These are phyloP conservation scores for Chorisops tibialis DNA, from an alignment of 2,888 invertebrate genomes.

Conservation along the genomic window DNA sequence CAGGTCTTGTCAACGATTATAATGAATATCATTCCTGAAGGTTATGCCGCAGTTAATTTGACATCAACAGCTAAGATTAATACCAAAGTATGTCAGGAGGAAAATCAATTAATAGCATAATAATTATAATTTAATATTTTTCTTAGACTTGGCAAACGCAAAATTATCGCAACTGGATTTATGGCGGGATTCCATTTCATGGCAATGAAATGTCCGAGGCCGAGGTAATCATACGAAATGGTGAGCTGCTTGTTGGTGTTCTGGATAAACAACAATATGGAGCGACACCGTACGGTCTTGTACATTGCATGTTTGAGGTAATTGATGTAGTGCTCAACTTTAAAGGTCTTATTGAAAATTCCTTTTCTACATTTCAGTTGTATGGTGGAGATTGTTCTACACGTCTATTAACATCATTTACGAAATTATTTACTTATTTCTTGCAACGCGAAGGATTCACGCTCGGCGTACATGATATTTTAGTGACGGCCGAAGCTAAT, in stretches of 20 bases:
- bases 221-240: constrained; percentile 81
- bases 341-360: too few species aligned
- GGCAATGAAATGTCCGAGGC: constrained; percentile 78
- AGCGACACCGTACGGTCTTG: constrained; percentile 88
- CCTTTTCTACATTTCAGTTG: constrained; percentile 56
- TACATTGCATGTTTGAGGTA: constrained; percentile 90
- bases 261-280: constrained; percentile 97
- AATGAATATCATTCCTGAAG: constrained; percentile 77
- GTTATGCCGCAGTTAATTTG: constrained; percentile 65
- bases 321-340: constrained; percentile 25
- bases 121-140: constrained; percentile 50
- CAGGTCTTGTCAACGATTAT: constrained; percentile 75
- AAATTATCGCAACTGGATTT: constrained; percentile 59
- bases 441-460: constrained; percentile 92
- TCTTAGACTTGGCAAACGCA: constrained; percentile 51
- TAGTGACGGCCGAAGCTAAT: constrained; percentile 73
- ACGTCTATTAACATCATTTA: constrained; percentile 80
- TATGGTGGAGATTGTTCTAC: constrained; percentile 88
- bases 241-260: constrained; percentile 86
- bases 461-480: constrained; percentile 90
- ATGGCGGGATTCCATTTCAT: constrained; percentile 63
- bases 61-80: constrained; percentile 68
- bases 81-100: constrained; percentile 41
- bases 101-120: constrained; percentile 29
- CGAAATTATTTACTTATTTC: constrained; percentile 86